These are phyloP conservation scores for Antheraea assamensis DNA, from an alignment of 2,888 invertebrate species.

Conservation along the genomic window DNA sequence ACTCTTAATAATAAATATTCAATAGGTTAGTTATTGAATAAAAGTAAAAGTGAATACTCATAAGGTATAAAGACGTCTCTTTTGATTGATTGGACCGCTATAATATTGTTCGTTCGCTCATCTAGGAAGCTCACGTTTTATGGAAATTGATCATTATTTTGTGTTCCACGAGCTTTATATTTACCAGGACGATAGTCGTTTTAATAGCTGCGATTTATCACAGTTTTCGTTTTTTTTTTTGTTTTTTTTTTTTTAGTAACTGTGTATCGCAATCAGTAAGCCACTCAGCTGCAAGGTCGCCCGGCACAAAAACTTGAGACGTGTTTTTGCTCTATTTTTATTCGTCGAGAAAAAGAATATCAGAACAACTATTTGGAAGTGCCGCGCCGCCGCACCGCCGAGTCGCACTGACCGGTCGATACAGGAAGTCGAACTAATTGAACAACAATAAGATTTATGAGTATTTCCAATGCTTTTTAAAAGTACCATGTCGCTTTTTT, in stretches of 20 bases:
- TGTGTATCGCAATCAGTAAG: constrained; percentile 74
- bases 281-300: constrained; percentile 76
- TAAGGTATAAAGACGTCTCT: constrained; percentile 49
- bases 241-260: constrained; percentile 74
- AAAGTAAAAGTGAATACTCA: constrained; percentile 76
- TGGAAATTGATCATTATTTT: constrained; percentile 52
- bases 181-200: constrained; percentile 46
- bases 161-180: constrained; percentile 35
- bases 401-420: constrained; percentile 62
- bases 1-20: constrained; percentile 64
- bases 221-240: constrained; percentile 71
- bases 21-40: constrained; percentile 67
- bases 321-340: constrained; percentile 78
- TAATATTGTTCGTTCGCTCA: constrained; percentile 28
- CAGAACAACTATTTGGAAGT: constrained; percentile 78
- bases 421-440: constrained; percentile 76
- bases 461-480: constrained; percentile 64
- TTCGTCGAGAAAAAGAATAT: constrained; percentile 74
- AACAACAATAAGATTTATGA: constrained; percentile 78
- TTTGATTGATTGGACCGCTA: constrained; percentile 59
- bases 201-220: constrained; percentile 69
- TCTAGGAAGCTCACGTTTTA: constrained; percentile 56
- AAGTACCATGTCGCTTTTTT: constrained; percentile 38
- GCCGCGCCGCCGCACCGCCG: constrained; percentile 38
- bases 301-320: constrained; percentile 68